Conservation (phyloP, 1,140 invertebrate genomes). For the Hestina assimilis region DNA sequence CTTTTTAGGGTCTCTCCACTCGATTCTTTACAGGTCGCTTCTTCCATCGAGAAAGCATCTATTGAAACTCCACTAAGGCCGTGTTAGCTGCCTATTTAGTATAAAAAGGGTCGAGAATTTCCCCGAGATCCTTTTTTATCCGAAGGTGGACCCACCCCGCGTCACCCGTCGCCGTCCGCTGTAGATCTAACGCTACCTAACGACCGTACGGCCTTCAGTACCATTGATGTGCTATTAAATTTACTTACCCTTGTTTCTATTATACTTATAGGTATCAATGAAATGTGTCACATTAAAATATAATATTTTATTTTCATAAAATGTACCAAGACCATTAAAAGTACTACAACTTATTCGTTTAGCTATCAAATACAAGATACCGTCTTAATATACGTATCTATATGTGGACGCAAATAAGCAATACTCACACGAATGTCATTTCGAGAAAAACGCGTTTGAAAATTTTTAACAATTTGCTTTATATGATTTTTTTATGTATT, state of each 20-base stretch:
- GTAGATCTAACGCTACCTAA: slow-evolving; percentile 15
- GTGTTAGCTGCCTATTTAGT: slow-evolving; percentile 79
- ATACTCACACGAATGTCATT: too few species aligned
- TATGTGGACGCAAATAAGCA: too few species aligned
- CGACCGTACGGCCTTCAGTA: slow-evolving; percentile 9
- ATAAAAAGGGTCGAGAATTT: slow-evolving; percentile 77
- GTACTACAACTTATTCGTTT: too few species aligned
- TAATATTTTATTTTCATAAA: too few species aligned
- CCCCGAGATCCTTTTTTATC: slow-evolving; percentile 73
- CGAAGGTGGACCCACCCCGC: slow-evolving; percentile 49
- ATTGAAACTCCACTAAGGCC: slow-evolving; percentile 77
- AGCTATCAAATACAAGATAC: too few species aligned
- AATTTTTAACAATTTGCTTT: too few species aligned
- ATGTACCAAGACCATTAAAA: too few species aligned
- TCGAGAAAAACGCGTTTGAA: too few species aligned
- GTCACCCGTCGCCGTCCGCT: slow-evolving; percentile 16
- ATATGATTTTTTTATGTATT: too few species aligned
- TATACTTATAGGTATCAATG: too few species aligned
- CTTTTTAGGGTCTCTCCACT: slow-evolving; percentile 52
- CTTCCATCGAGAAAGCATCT: slow-evolving; percentile 75
- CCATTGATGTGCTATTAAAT: slow-evolving; percentile 19
- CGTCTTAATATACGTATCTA: too few species aligned
- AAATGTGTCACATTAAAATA: too few species aligned
- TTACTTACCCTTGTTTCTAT: slow-evolving; percentile 22
- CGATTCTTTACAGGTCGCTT: slow-evolving; percentile 75